These are phyloP conservation scores for Zoanthus solanderi DNA, from an alignment of 92 coral and sea anemone species.

Conservation along the genomic window DNA sequence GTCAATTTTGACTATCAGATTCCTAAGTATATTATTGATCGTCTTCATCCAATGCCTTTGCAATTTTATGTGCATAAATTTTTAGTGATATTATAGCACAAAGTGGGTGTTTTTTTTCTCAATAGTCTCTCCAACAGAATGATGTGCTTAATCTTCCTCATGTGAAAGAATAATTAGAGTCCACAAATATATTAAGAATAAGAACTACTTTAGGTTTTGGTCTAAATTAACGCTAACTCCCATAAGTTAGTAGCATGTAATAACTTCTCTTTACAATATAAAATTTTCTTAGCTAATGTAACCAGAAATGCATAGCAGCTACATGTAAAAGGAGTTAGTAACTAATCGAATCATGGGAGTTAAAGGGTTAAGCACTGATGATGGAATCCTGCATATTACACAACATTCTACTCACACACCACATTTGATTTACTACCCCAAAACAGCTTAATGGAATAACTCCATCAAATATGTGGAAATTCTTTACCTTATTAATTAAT, in stretches of 20 bases:
- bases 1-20: not conserved
- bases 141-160: slow-evolving; percentile 1
- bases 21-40: slow-evolving; percentile 1
- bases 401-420: slow-evolving; percentile 55
- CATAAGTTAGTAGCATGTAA: not conserved
- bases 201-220: not conserved
- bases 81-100: slow-evolving; percentile 1
- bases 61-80: not conserved
- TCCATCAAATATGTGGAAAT: slow-evolving; percentile 54
- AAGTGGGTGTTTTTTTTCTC: slow-evolving; percentile 1
- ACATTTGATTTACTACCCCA: slow-evolving; percentile 65
- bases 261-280: not conserved
- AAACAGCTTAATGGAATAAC: slow-evolving; percentile 48
- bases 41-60: not conserved
- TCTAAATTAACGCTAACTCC: slow-evolving; percentile 1
- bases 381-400: slow-evolving; percentile 60
- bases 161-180: slow-evolving; percentile 1
- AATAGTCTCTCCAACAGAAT: slow-evolving; percentile 3
- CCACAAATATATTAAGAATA: slow-evolving; percentile 1
- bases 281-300: not conserved
- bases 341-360: slow-evolving; percentile 3
- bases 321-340: not conserved
- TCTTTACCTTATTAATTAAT: slow-evolving; percentile 51
- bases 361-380: slow-evolving; percentile 46
- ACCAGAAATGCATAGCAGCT: slow-evolving; percentile 1